These are phyloP conservation scores for Ganaspis brasiliensis DNA, from an alignment of 2,888 invertebrate genomes.

Conservation along the genomic window DNA sequence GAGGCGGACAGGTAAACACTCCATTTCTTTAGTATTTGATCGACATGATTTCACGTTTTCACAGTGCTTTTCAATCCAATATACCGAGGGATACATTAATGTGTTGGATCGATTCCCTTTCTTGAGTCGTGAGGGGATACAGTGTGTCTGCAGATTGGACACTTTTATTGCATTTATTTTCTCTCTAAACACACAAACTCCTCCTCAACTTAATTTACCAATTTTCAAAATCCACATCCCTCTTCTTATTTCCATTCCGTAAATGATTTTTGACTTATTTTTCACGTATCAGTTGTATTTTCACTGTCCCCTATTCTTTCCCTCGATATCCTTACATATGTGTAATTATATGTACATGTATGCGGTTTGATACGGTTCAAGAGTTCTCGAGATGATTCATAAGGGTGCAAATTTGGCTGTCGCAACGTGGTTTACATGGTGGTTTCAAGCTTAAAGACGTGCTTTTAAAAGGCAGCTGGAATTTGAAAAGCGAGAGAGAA, in stretches of 20 bases:
- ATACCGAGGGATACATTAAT: constrained; percentile 68
- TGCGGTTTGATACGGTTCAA: neutral
- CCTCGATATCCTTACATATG: neutral
- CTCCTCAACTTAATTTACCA: neutral
- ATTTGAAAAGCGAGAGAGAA: neutral
- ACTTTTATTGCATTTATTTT: constrained; percentile 15
- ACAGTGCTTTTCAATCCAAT: constrained; percentile 59
- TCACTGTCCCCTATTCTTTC: neutral
- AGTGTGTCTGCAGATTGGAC: constrained; percentile 53
- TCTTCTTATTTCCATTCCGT: neutral
- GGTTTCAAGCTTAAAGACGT: neutral
- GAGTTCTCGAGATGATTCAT: constrained; percentile 30
- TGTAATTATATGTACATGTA: too few relatives aligned
- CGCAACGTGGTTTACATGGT: constrained; percentile 24
- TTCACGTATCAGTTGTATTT: neutral
- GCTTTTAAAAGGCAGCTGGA: neutral
- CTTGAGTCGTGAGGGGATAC: constrained; percentile 66
- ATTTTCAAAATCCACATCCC: neutral
- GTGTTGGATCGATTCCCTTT: constrained; percentile 77
- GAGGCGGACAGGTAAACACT: constrained; percentile 55
- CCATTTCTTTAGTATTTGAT: neutral
- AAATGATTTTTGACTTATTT: neutral
- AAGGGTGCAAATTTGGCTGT: neutral
- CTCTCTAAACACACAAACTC: neutral
- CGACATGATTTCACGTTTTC: constrained; percentile 39